These are phyloP conservation scores for Cantharis flavilabris DNA, from an alignment of 2,888 invertebrate genomes.

Conservation along the genomic window DNA sequence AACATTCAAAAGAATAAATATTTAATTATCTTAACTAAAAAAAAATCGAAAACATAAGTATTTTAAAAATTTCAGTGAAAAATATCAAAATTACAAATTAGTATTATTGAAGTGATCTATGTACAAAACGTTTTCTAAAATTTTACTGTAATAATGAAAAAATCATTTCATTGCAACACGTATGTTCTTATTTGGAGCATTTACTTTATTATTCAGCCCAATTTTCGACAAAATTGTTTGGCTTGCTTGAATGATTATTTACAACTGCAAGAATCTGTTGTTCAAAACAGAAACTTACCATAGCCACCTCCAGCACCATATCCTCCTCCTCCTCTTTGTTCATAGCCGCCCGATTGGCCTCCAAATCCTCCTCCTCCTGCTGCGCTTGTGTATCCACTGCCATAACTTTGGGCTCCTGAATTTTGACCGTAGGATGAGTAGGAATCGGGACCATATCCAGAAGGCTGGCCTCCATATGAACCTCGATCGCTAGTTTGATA, in stretches of 20 bases:
- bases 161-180: background rate
- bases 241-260: background rate
- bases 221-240: background rate
- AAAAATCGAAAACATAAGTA: background rate
- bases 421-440: slow-evolving; percentile 19
- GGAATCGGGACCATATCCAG: slow-evolving; percentile 31
- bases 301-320: slow-evolving; percentile 32
- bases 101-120: background rate
- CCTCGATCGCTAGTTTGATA: slow-evolving; percentile 26
- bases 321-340: slow-evolving; percentile 28
- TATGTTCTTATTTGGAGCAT: background rate
- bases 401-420: slow-evolving; percentile 20
- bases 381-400: slow-evolving; percentile 31
- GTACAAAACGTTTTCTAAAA: background rate
- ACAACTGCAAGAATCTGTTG: background rate
- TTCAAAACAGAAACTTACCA: slow-evolving; percentile 26
- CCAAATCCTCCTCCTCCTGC: slow-evolving; percentile 23
- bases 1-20: background rate
- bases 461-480: slow-evolving; percentile 29
- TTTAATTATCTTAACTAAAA: background rate
- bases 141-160: background rate
- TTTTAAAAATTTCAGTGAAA: background rate
- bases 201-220: background rate
- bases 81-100: background rate
- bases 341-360: slow-evolving; percentile 31